Evolutionary conservation across 2,888 invertebrate genomes (phyloP), one percentile per base, ranked within the genome.

Genomic region (Ernsta delagoae): DNA sequence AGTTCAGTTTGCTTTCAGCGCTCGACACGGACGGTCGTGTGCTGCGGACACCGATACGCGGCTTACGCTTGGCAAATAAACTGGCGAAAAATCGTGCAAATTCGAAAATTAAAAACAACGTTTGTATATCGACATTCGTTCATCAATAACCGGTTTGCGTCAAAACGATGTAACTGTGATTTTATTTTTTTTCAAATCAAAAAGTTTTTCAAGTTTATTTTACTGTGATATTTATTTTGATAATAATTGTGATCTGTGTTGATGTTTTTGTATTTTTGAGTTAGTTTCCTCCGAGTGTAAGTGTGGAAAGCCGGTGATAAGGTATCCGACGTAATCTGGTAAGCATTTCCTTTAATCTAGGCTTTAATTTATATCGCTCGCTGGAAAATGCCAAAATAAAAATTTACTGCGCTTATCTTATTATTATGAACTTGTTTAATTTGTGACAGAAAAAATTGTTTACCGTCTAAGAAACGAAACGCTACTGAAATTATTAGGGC

Each of bases 351-450:
- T 54, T 53, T 66, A 66, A 66, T 66, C 66, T 60, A 53, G 16
- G 31, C 59, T 53, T 34, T 34, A 65, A 65, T 59, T 65, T 59
- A 59, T 50, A 50, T 59, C 31, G 50, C 53, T 34, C 12, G 59
- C 59, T 66, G 66, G 66, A 66, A 66, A 66, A 53, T 60, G 59
- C 31, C 31, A 31, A 31, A 31, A 59, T 59, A 53, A 60, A 60
- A 60, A 66, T 66, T 59, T 60, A 66, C 53, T 60, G 41, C 31
- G 31, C 66, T 66, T 66, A 66, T 66, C 66, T 65, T 50, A n/a
- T 31, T 43, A 12, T 34, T 34, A n/a, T 34, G 34, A 12, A 16
- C 34, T 41, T 56, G 43, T 60, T 53, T 53, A 60, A 31, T 54
- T 43, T 53, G 43, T 12, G 41, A 24, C n/a, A 34, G 59, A 53